Evolutionary conservation across 2,113 vertebrate genomes (phyloP), one percentile per base, ranked within the genome.

Genomic region (Rhinopomastus cyanomelas): DNA sequence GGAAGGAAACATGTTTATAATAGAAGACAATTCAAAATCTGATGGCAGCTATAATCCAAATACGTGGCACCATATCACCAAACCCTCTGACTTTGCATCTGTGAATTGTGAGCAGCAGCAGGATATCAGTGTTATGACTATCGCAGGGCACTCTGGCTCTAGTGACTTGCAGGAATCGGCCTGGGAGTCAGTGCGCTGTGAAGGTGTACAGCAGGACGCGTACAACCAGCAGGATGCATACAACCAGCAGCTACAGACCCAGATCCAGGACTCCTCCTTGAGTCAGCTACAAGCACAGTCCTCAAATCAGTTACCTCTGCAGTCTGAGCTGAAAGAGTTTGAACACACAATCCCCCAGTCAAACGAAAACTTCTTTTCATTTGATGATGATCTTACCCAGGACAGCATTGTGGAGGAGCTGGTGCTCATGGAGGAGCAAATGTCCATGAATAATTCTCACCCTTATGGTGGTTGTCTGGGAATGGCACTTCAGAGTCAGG

Each of bases 401-500:
- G 99, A 99, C 92, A 99, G 99, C 97, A 99, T 99, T 61, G 99
- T 99, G 87, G 99, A 99, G 96, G 99, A 99, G 94, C 97, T 99
- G 92, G 99, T 99, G 90, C 98, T 99, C 92, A 99, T 99, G 99
- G 99, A 99, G 88, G 99, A 99, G 96, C 99, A 99, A 83, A 99
- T 99, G 98, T 98, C 99, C 32, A 97, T 99, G 88, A 98, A 98
- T 89, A 97, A 93, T 88, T 96, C 98, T 66, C 98, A 99, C 94
- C 88, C 97, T 71, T 98, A 98, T 0, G 76, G 98, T 32, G 91
- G 95, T 84, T 98, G 98, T 90, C 97, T 99, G 25, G 98, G 98
- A 32, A 97, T 97, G 92, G 42, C 97, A 6, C 93, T 98, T 53
- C 98, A 98, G 90, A 97, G 91, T 85, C 98, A 98, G 71, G 96